phyloP scores from a whole-genome alignment of 2,797 vertebrate species.

The Tenualosa ilisha region DNA sequence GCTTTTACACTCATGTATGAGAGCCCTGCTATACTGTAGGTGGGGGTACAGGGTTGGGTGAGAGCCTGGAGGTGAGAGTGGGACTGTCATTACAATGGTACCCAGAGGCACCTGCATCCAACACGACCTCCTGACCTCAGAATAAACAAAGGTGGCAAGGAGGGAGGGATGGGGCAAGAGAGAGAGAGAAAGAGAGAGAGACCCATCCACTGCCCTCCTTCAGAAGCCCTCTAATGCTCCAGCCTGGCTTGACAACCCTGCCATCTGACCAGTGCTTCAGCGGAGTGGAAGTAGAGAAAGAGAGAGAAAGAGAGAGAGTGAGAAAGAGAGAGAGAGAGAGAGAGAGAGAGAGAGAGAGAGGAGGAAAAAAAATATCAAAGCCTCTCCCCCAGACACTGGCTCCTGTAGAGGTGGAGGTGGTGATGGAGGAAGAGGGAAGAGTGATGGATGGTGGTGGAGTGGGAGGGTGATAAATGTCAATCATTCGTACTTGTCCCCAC shows the following conservation, averaged over 20 bases:
- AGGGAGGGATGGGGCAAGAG: neutral
- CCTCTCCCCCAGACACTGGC: slow-evolving; percentile 60
- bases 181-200: neutral
- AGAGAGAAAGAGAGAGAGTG: neutral
- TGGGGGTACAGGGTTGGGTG: too few species aligned
- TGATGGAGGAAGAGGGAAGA: slow-evolving; percentile 61
- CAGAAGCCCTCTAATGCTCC: neutral
- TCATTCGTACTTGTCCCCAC: slow-evolving; percentile 73
- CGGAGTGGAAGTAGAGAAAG: neutral
- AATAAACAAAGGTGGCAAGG: slow-evolving; percentile 9
- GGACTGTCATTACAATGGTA: neutral
- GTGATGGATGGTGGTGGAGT: slow-evolving; percentile 60
- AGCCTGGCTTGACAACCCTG: neutral
- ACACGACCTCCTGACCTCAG: neutral
- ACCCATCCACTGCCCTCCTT: neutral
- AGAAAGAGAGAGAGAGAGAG: slow-evolving; percentile 59
- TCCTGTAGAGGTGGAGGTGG: slow-evolving; percentile 59
- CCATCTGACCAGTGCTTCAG: neutral
- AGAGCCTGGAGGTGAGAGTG: neutral
- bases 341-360: slow-evolving; percentile 39
- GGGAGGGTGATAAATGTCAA: slow-evolving; percentile 69
- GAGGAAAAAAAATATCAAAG: slow-evolving; percentile 58
- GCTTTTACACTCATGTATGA: neutral
- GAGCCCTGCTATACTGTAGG: neutral
- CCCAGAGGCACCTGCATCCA: neutral